phyloP scores from a whole-genome alignment of 2,888 invertebrate genomes.

The Sarcophaga subvicina region DNA sequence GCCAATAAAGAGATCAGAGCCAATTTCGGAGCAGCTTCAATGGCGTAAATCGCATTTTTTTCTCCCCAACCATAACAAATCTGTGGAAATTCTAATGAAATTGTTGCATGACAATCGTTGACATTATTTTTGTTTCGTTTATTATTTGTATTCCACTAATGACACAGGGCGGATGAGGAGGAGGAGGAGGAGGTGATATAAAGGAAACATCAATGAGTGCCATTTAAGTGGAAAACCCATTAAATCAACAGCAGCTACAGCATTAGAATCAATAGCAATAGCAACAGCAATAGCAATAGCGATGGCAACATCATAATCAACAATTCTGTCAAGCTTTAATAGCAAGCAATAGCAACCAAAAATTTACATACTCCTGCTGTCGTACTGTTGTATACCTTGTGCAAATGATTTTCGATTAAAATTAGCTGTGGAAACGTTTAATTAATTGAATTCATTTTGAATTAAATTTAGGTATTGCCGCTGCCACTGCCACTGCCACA shows the following conservation, averaged over 20 bases:
- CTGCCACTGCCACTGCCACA: not conserved
- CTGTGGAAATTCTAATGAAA: slow-evolving; percentile 33
- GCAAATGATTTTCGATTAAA: slow-evolving; percentile 61
- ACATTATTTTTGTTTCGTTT: slow-evolving; percentile 23
- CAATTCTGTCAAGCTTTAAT: slow-evolving; percentile 46
- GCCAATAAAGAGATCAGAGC: slow-evolving; percentile 35
- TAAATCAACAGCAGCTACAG: slow-evolving; percentile 50
- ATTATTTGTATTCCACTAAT: not conserved
- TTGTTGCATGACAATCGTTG: slow-evolving; percentile 50
- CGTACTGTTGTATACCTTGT: slow-evolving; percentile 45
- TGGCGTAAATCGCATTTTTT: slow-evolving; percentile 46
- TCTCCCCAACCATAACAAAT: slow-evolving; percentile 54
- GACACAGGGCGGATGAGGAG: not conserved
- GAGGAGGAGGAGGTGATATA: not conserved
- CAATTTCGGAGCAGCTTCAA: slow-evolving; percentile 25
- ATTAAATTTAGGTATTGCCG: slow-evolving; percentile 36
- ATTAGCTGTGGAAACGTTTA: slow-evolving; percentile 34
- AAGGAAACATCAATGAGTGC: slow-evolving; percentile 40
- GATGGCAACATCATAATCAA: slow-evolving; percentile 17
- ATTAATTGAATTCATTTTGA: slow-evolving; percentile 68
- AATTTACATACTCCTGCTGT: not conserved
- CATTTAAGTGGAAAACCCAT: slow-evolving; percentile 70
- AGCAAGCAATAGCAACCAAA: not conserved
- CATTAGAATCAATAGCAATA: slow-evolving; percentile 41
- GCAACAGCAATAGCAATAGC: slow-evolving; percentile 17